Conservation (phyloP, 2,888 invertebrate species). For the Formica aserva region DNA sequence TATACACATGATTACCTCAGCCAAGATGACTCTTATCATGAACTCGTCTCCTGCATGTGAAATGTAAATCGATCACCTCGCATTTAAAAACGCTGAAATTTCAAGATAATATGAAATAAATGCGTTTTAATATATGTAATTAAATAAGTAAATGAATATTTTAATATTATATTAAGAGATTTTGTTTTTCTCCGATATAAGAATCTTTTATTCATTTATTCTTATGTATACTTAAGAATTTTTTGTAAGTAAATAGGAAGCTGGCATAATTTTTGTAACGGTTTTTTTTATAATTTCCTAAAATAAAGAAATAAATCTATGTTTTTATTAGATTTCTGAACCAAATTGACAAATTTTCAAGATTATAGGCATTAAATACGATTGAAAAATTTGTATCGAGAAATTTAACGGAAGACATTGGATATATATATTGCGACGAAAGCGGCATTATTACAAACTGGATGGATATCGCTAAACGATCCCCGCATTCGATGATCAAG, state of each 20-base stretch:
- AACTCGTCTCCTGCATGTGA: not conserved
- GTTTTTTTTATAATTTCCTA: not conserved
- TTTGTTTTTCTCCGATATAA: not conserved
- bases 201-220: not conserved
- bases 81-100: not conserved
- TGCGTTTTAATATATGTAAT: not conserved
- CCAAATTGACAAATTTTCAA: constrained; percentile 10
- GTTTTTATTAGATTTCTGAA: not conserved
- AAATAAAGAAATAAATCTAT: not conserved
- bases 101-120: not conserved
- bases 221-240: not conserved
- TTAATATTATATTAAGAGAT: not conserved
- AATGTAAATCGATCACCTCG: not conserved
- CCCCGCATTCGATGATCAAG: constrained; percentile 9
- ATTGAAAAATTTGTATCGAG: not conserved
- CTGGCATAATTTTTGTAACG: not conserved
- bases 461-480: constrained; percentile 17
- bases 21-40: constrained; percentile 5
- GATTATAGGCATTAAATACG: not conserved
- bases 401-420: not conserved
- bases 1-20: constrained; percentile 6
- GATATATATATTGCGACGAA: not conserved
- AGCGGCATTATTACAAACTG: not conserved
- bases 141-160: not conserved
- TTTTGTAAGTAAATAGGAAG: not conserved